Percentiles rank a stretch among this genome's conserved stretches.
Conservation (phyloP, 2,113 vertebrate species). For the Mugil cephalus region DNA sequence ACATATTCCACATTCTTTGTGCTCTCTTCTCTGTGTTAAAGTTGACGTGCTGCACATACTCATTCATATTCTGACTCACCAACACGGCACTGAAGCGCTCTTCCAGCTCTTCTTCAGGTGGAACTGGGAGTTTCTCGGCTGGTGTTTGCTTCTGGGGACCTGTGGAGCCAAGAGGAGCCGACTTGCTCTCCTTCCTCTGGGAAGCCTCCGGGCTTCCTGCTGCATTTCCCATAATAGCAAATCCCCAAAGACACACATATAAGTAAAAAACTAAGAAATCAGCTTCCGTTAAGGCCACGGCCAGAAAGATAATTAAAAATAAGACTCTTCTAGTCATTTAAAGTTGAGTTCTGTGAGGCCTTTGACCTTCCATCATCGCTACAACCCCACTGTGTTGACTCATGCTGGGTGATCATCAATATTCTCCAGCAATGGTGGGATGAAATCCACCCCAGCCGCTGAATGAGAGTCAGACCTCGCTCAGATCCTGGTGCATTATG, state of each 20-base stretch:
- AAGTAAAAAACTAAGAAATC: background rate
- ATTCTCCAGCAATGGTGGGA: slow-evolving; percentile 16
- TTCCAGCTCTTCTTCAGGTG: slow-evolving; percentile 87
- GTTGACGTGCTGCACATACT: background rate
- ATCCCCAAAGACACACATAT: slow-evolving; percentile 36
- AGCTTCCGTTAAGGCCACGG: too few relatives aligned
- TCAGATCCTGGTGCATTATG: slow-evolving; percentile 51
- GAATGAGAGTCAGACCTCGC: slow-evolving; percentile 36
- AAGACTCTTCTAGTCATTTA: background rate
- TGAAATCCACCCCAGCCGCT: slow-evolving; percentile 44
- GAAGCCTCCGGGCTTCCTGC: slow-evolving; percentile 86
- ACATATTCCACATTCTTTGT: slow-evolving; percentile 65
- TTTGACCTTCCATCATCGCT: slow-evolving; percentile 37
- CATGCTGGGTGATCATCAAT: slow-evolving; percentile 9
- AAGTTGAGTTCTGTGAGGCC: slow-evolving; percentile 16
- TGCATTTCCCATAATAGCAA: slow-evolving; percentile 87
- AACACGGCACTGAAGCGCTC: slow-evolving; percentile 87
- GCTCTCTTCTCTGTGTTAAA: background rate
- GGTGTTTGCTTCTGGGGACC: slow-evolving; percentile 70
- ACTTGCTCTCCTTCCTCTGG: slow-evolving; percentile 66
- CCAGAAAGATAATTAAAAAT: background rate
- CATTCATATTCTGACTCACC: slow-evolving; percentile 81
- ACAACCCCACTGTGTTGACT: slow-evolving; percentile 13
- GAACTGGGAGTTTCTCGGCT: slow-evolving; percentile 84
- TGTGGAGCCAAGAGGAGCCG: slow-evolving; percentile 13